Evolutionary conservation across 2,888 invertebrate genomes (phyloP), one percentile per base, ranked within the genome.

Genomic region (Troides oblongomaculatus): DNA sequence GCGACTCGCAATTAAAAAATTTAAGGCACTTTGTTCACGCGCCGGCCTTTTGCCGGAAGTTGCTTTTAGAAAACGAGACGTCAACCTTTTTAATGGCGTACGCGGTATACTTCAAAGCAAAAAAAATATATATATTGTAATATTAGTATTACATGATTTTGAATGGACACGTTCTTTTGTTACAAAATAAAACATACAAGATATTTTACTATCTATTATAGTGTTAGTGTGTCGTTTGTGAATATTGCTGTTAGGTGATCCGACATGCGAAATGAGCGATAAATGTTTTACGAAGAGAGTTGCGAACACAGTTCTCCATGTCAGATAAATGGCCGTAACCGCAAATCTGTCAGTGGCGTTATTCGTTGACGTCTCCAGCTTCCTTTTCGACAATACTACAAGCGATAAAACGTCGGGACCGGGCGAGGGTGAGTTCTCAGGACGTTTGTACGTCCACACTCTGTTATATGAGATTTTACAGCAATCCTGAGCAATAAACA

Each of bases 1-100:
- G 85, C 87, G 83, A 84, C 79, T 80, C 77, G 92, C 90, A 92
- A 92, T 92, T 92, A 92, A 92, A 92, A 90, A 89, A 90, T 87
- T 91, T 90, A 87, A 92, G 92, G 90, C 90, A 92, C 90, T 92
- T 90, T 91, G 88, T 87, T 77, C 78, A 81, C 75, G 79, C 77
- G 75, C 80, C 76, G 79, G 82, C 81, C 85, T 85, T 86, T 85
- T 77, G 77, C 76, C 74, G 75, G 75, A 78, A 75, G 78, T 80
- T 76, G 75, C 77, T 76, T 79, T 81, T 80, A 80, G 75, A 81
- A 78, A 77, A 78, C 79, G 79, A 76, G 75, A 74, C 74, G 74
- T 77, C 59, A 63, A 66, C 73, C 46, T 71, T 71, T 71, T 73
- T 72, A 74, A 72, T 69, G 64, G 68, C 59, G 62, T 14, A 64